Conservation (phyloP, 2,113 vertebrate genomes). For the Merops nubicus region DNA sequence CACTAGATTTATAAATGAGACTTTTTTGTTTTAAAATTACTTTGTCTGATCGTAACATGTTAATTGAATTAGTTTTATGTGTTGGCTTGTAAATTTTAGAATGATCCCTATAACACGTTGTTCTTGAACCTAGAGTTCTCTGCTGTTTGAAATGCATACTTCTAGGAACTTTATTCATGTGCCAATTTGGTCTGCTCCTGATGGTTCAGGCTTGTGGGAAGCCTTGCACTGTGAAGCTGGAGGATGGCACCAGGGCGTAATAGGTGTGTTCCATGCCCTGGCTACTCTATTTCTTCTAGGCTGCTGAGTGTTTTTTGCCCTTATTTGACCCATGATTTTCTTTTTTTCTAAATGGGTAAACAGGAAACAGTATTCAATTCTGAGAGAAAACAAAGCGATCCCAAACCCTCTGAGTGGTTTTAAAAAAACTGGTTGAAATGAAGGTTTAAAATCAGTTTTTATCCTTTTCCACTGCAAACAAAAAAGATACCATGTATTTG, state of each 20-base stretch:
- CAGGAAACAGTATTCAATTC: not conserved
- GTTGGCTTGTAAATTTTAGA: not conserved
- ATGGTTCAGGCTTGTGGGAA: not conserved
- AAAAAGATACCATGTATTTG: not conserved
- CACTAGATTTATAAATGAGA: not conserved
- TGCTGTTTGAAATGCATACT: not conserved
- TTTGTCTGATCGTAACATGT: not conserved
- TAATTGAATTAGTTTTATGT: not conserved
- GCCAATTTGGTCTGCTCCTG: not conserved
- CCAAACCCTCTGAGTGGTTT: not conserved
- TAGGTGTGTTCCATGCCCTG: rapidly evolving
- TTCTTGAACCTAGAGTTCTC: not conserved
- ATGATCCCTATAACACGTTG: not conserved
- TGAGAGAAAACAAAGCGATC: not conserved
- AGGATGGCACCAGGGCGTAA: not conserved
- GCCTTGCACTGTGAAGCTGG: not conserved
- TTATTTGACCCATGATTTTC: not conserved
- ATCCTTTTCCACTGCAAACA: not conserved
- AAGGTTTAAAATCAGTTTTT: not conserved
- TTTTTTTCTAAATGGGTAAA: not conserved
- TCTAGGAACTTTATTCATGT: not conserved
- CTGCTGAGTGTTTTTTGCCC: not conserved
- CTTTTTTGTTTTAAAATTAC: not conserved
- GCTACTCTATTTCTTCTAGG: not conserved
- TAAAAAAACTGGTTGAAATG: not conserved